These are phyloP conservation scores for Bolinopsis microptera DNA, from an alignment of 37 sponge, comb jelly and placozoan genomes.

Conservation along the genomic window DNA sequence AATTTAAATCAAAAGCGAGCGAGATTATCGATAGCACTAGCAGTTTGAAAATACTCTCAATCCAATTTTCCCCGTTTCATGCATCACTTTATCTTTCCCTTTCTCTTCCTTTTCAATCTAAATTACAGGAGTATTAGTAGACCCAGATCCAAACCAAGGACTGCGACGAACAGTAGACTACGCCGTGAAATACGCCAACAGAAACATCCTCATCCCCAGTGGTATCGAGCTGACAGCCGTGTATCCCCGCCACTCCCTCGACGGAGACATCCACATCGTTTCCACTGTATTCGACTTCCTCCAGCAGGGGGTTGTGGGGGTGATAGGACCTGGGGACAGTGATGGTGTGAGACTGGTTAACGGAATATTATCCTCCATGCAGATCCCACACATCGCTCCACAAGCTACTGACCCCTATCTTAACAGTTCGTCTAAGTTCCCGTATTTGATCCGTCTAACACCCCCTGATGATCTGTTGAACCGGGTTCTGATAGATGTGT, in stretches of 20 bases:
- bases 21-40: too few relatives aligned
- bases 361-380: not conserved
- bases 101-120: not conserved
- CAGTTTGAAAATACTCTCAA: too few relatives aligned
- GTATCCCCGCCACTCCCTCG: constrained; percentile 10
- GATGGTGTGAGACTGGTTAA: constrained; percentile 36
- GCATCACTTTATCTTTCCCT: not conserved
- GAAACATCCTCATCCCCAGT: not conserved
- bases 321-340: not conserved
- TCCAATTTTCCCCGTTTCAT: not conserved
- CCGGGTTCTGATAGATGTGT: not conserved
- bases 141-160: constrained; percentile 10
- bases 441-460: not conserved
- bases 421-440: constrained; percentile 21
- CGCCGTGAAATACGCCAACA: not conserved
- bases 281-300: constrained; percentile 1
- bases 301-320: not conserved
- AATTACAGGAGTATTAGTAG: not conserved
- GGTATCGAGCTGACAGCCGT: not conserved
- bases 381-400: not conserved
- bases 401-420: constrained; percentile 15
- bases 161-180: not conserved
- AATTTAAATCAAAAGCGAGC: too few relatives aligned
- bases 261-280: not conserved
- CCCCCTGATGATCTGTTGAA: not conserved